Conservation (phyloP, 2,113 vertebrate genomes). For the Strix aluco region DNA sequence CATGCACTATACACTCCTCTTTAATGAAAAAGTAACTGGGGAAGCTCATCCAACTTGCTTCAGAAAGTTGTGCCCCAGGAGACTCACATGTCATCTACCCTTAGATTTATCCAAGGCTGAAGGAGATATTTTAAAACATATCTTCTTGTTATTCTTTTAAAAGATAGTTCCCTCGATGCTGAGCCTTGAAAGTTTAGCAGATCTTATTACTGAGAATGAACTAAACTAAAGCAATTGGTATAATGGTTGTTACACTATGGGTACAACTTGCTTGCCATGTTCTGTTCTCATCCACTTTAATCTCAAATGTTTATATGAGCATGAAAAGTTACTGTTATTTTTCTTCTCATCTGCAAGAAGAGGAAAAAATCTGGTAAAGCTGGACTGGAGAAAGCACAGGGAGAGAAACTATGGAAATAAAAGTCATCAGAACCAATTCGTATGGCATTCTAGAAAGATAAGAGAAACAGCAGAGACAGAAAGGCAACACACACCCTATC, state of each 20-base stretch:
- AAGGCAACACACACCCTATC: background rate
- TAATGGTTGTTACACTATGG: constrained; percentile 29
- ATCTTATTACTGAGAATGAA: constrained; percentile 34
- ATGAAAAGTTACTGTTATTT: constrained; percentile 71
- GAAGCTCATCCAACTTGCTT: constrained; percentile 47
- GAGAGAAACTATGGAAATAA: background rate
- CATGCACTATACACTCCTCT: constrained; percentile 8
- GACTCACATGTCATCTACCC: constrained; percentile 47
- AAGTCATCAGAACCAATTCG: background rate
- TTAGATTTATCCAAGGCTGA: constrained; percentile 52
- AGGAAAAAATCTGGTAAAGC: background rate
- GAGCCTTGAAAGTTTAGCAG: constrained; percentile 53
- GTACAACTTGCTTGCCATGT: constrained; percentile 58
- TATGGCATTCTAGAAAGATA: background rate
- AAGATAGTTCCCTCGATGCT: constrained; percentile 48
- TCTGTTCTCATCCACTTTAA: constrained; percentile 52
- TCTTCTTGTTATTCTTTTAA: constrained; percentile 54
- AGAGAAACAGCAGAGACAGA: background rate
- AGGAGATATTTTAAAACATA: constrained; percentile 52
- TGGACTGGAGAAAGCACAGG: background rate
- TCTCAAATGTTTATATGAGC: constrained; percentile 72
- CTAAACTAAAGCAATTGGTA: constrained; percentile 47
- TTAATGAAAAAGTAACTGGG: constrained; percentile 44
- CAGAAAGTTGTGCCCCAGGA: constrained; percentile 43
- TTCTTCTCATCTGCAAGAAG: background rate